phyloP scores from a whole-genome alignment of 37 sponge, comb jelly and placozoan genomes.

The Ianthella basta region DNA sequence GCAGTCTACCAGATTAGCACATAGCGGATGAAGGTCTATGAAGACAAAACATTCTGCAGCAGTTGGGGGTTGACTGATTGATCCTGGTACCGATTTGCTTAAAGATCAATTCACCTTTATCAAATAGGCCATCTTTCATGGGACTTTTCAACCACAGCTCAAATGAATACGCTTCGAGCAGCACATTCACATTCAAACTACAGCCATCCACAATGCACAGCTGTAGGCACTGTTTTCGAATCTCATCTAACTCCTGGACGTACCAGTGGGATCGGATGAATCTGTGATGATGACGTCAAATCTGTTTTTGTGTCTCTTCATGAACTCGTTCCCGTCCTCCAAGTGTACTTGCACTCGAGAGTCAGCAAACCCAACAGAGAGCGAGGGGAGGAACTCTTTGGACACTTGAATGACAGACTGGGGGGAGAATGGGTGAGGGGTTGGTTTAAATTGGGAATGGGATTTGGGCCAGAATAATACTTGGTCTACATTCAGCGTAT shows the following conservation, averaged over 20 bases:
- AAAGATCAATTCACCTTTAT: too few relatives aligned
- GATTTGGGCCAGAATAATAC: neutral
- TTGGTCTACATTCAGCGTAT: neutral
- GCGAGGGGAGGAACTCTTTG: conserved; percentile 78
- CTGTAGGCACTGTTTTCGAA: too few relatives aligned
- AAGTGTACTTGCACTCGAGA: conserved; percentile 66
- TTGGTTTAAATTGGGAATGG: neutral
- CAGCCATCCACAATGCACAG: too few relatives aligned
- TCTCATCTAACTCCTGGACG: neutral
- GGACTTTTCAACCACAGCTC: too few relatives aligned
- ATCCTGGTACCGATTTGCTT: too few relatives aligned
- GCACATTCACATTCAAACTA: too few relatives aligned
- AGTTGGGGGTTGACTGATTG: too few relatives aligned
- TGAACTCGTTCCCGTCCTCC: conserved; percentile 74
- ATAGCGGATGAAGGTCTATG: too few relatives aligned
- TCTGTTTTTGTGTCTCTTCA: conserved; percentile 31
- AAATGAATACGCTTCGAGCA: too few relatives aligned
- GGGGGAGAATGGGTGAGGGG: neutral
- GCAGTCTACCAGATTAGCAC: too few relatives aligned
- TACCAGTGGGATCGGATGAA: conserved; percentile 79
- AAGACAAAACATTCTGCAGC: too few relatives aligned
- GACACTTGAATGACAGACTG: conserved; percentile 64
- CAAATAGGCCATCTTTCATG: too few relatives aligned
- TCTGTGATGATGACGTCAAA: conserved; percentile 97
- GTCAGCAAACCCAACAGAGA: conserved; percentile 58